A percentile compares a stretch with the other conserved stretches of the same genome.
These are phyloP conservation scores for Empidonax traillii DNA, from an alignment of 2,113 vertebrate species.

Conservation along the genomic window DNA sequence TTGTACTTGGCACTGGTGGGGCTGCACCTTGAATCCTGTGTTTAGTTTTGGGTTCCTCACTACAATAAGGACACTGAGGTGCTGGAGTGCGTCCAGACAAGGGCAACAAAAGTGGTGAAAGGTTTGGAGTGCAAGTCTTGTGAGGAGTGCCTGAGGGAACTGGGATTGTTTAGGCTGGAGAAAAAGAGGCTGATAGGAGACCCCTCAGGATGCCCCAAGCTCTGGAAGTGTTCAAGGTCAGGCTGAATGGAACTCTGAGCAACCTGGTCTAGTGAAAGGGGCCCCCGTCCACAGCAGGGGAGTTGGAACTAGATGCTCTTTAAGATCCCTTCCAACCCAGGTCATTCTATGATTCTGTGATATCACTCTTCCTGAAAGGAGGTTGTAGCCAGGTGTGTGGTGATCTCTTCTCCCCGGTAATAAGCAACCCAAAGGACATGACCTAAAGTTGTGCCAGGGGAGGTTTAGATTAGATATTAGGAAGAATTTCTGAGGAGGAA, in stretches of 20 bases:
- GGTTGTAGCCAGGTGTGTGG: background rate
- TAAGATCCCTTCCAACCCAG: background rate
- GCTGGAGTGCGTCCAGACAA: background rate
- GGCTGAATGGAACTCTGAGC: background rate
- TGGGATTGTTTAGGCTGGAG: background rate
- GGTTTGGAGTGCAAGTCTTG: too few species aligned
- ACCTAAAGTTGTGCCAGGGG: background rate
- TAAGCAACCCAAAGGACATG: background rate
- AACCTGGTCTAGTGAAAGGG: background rate
- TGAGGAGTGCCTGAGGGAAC: background rate
- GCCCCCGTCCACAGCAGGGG: too few species aligned
- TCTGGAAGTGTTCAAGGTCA: background rate
- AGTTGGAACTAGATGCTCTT: background rate
- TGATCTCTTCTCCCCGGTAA: background rate
- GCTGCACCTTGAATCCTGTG: background rate
- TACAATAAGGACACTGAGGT: background rate
- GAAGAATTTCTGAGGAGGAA: background rate
- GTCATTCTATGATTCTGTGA: background rate
- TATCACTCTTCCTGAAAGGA: background rate
- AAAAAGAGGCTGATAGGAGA: background rate
- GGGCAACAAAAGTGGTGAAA: fast-evolving
- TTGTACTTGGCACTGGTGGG: background rate
- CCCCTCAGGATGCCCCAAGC: background rate
- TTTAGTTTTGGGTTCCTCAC: background rate
- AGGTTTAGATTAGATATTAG: background rate